Conservation (phyloP, 2,888 invertebrate genomes). For the Eupsilia transversa region DNA sequence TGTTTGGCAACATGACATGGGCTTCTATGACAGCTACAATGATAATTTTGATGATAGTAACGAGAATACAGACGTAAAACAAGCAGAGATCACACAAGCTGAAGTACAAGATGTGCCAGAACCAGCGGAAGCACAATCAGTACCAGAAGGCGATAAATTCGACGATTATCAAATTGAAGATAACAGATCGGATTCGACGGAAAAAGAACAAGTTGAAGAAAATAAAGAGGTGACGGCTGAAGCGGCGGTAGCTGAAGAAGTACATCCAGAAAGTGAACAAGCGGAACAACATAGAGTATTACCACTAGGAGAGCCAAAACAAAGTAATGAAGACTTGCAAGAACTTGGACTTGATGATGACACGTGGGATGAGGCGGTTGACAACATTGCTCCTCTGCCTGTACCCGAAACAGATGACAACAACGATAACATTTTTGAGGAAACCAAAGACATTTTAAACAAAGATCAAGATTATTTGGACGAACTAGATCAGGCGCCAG, state of each 20-base stretch:
- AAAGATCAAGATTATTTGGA: constrained; percentile 39
- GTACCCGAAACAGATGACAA: constrained; percentile 25
- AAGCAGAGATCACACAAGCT: constrained; percentile 41
- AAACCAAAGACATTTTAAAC: constrained; percentile 43
- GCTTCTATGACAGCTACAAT: constrained; percentile 59
- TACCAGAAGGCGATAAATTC: constrained; percentile 40
- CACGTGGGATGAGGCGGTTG: constrained; percentile 56
- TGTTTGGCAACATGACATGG: constrained; percentile 51
- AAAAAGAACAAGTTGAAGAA: constrained; percentile 46
- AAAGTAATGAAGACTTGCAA: constrained; percentile 46
- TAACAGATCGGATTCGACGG: constrained; percentile 70
- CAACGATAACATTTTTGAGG: constrained; percentile 31
- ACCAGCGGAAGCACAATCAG: constrained; percentile 45
- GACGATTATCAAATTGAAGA: constrained; percentile 82
- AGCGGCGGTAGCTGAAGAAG: constrained; percentile 6
- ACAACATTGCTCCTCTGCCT: constrained; percentile 46
- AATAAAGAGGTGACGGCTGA: constrained; percentile 6
- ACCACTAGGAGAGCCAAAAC: constrained; percentile 38
- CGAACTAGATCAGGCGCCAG: constrained; percentile 14
- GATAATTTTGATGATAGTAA: constrained; percentile 39
- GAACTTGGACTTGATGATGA: constrained; percentile 37
- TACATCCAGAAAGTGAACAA: constrained; percentile 9
- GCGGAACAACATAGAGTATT: constrained; percentile 31
- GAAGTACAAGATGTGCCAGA: constrained; percentile 57
- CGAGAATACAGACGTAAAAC: constrained; percentile 49